Conservation (phyloP, 2,113 vertebrate genomes). For the Ornithorhynchus anatinus region DNA sequence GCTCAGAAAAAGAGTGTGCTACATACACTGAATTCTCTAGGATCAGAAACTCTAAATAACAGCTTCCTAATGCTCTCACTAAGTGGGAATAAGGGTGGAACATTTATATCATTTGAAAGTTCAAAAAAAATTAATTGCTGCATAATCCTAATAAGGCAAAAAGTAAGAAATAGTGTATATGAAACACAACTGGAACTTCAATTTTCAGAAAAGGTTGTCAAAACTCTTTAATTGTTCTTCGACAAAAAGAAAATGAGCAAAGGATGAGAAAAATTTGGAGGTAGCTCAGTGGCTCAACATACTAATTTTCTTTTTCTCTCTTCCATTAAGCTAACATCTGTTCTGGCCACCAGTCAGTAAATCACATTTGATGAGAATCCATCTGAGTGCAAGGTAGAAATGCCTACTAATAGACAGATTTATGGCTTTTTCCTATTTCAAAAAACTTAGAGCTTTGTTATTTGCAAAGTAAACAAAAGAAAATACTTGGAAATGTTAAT, state of each 20-base stretch:
- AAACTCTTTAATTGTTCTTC: slow-evolving; percentile 21
- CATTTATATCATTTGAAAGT: too few relatives aligned
- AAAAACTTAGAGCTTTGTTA: slow-evolving; percentile 40
- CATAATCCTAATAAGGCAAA: not conserved
- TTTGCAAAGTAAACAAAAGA: slow-evolving; percentile 47
- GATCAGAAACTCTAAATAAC: too few relatives aligned
- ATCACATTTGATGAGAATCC: slow-evolving; percentile 69
- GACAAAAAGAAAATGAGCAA: slow-evolving; percentile 29
- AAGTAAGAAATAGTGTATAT: not conserved
- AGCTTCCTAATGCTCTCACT: too few relatives aligned
- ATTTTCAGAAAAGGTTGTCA: not conserved
- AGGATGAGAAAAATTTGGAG: slow-evolving; percentile 47
- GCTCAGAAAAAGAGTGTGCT: too few relatives aligned
- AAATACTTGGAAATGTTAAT: slow-evolving; percentile 8
- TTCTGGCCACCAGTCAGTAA: slow-evolving; percentile 68
- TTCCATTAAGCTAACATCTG: slow-evolving; percentile 71
- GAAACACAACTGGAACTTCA: not conserved
- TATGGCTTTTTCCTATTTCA: slow-evolving; percentile 32
- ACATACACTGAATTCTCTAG: too few relatives aligned
- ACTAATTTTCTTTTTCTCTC: slow-evolving; percentile 48
- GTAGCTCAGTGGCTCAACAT: slow-evolving; percentile 56
- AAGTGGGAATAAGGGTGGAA: too few relatives aligned
- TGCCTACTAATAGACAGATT: slow-evolving; percentile 54
- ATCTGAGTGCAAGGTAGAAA: slow-evolving; percentile 61
- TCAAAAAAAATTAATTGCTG: too few relatives aligned